These are phyloP conservation scores for Ectobius pallidus DNA, from an alignment of 2,888 invertebrate genomes.

Conservation along the genomic window DNA sequence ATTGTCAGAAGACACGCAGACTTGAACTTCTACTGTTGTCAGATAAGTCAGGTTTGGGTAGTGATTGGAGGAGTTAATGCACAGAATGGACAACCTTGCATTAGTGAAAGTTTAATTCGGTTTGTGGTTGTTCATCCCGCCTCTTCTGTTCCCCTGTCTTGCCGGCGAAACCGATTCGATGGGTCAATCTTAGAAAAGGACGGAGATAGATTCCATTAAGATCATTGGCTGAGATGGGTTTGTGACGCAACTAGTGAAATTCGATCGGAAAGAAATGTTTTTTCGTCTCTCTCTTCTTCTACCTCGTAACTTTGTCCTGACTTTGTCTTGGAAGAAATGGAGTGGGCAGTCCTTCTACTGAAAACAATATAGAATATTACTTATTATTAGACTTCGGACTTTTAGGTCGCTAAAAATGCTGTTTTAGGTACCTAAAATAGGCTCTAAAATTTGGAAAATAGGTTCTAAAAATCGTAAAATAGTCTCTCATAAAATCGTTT, in stretches of 20 bases:
- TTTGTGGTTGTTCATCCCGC: constrained; percentile 3
- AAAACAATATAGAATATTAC: too few relatives aligned
- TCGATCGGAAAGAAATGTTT: constrained; percentile 18
- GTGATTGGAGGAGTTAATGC: too few relatives aligned
- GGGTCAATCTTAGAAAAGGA: not conserved
- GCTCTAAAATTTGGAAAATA: too few relatives aligned
- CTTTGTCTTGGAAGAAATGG: not conserved
- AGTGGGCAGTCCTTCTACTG: not conserved
- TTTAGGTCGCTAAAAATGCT: too few relatives aligned
- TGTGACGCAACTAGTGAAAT: constrained; percentile 30
- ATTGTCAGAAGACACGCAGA: too few relatives aligned
- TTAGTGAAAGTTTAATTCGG: constrained; percentile 13
- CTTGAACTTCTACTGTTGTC: too few relatives aligned
- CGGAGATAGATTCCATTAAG: constrained; percentile 19
- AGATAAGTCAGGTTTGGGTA: too few relatives aligned
- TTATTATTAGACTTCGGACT: too few relatives aligned
- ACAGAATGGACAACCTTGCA: not conserved
- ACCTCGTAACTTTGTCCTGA: not conserved
- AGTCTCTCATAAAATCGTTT: too few relatives aligned
- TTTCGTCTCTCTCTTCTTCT: constrained; percentile 12
- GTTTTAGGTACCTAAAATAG: too few relatives aligned
- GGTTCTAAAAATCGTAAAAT: too few relatives aligned
- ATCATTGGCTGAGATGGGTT: constrained; percentile 30
- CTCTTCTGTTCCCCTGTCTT: not conserved
- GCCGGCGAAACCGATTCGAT: not conserved